phyloP scores from a whole-genome alignment of 2,113 vertebrate genomes.

The Phoxinus phoxinus region DNA sequence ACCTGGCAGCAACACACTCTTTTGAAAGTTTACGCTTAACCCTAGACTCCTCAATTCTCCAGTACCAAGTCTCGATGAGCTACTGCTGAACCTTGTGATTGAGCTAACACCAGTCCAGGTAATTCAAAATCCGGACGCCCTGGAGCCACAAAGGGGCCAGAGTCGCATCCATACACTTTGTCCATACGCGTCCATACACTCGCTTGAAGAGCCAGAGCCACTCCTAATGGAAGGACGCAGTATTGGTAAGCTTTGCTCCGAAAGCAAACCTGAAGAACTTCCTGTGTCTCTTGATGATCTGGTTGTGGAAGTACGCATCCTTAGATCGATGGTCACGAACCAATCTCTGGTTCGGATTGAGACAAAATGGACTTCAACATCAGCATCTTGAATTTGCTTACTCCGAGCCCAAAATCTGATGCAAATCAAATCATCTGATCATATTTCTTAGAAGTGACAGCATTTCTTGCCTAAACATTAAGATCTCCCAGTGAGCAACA shows the following conservation, averaged over 20 bases:
- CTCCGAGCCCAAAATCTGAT: neutral
- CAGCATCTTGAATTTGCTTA: neutral
- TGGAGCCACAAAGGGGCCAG: no score
- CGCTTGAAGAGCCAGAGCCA: no score
- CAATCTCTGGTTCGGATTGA: neutral
- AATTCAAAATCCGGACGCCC: neutral
- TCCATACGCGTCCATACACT: no score
- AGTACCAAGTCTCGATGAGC: neutral
- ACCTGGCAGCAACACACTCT: no score
- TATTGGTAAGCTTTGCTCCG: neutral
- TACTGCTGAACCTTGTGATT: neutral
- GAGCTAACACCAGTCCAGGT: neutral
- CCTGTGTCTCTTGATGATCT: neutral
- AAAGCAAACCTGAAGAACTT: neutral
- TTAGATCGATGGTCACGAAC: neutral
- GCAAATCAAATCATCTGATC: neutral
- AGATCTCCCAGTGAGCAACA: no score
- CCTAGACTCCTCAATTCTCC: neutral
- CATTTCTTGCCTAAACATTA: neutral
- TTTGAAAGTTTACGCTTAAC: no score
- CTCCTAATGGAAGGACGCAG: no score
- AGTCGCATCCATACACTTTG: no score
- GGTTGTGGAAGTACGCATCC: neutral
- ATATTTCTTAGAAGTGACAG: neutral
- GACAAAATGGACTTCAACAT: neutral